Percentiles rank a stretch among this genome's conserved stretches.
These are phyloP conservation scores for Sebastes diaconus DNA, from an alignment of 2,797 vertebrate genomes.

Conservation along the genomic window DNA sequence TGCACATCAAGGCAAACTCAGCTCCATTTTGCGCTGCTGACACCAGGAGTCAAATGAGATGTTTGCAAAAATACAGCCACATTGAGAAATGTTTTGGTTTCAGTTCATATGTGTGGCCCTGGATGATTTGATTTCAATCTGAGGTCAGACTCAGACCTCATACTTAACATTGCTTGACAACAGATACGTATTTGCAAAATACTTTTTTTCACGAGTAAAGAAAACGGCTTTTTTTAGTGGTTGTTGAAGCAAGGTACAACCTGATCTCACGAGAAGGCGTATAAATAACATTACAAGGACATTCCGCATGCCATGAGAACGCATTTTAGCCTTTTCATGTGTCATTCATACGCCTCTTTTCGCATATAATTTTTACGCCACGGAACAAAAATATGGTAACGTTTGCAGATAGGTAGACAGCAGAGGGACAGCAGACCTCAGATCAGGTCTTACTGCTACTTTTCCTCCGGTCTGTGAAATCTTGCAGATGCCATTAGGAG, in stretches of 20 bases:
- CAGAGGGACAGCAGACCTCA: too few relatives aligned
- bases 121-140: slow-evolving; percentile 63
- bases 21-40: slow-evolving; percentile 1
- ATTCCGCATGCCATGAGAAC: too few relatives aligned
- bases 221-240: background rate
- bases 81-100: slow-evolving; percentile 22
- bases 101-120: background rate
- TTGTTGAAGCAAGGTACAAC: background rate
- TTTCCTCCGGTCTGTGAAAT: too few relatives aligned
- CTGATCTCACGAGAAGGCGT: too few relatives aligned
- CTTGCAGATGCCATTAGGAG: too few relatives aligned
- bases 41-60: slow-evolving; percentile 30
- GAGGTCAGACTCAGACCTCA: slow-evolving; percentile 39
- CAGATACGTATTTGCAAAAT: background rate
- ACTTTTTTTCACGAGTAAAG: background rate
- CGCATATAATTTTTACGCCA: too few relatives aligned
- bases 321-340: too few relatives aligned
- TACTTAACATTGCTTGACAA: background rate
- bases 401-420: too few relatives aligned
- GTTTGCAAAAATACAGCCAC: slow-evolving; percentile 33
- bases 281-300: too few relatives aligned
- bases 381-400: too few relatives aligned
- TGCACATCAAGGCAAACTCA: slow-evolving; percentile 58
- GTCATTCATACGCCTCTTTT: too few relatives aligned
- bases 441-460: too few relatives aligned